Conservation (phyloP, 2,113 vertebrate species). For the Empidonax traillii region DNA sequence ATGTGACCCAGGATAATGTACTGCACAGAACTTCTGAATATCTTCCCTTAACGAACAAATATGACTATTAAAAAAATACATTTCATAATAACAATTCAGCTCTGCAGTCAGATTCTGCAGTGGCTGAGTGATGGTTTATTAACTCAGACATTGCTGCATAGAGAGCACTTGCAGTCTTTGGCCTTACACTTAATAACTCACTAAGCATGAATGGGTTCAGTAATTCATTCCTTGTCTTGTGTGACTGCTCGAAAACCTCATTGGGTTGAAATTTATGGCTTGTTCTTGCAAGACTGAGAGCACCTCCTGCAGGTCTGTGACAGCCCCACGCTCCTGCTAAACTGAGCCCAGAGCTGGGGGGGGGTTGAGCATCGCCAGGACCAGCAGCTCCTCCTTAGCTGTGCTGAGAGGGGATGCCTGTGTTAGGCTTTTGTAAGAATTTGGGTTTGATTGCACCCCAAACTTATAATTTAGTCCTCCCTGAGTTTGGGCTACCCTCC, state of each 20-base stretch:
- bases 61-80: neutral
- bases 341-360: neutral
- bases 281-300: neutral
- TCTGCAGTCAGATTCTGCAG: neutral
- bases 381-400: neutral
- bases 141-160: slow-evolving; percentile 50
- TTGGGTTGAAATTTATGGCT: slow-evolving; percentile 42
- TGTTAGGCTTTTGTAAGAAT: neutral
- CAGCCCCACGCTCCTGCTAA: neutral
- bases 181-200: slow-evolving; percentile 69
- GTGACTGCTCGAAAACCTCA: slow-evolving; percentile 42
- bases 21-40: neutral
- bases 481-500: neutral
- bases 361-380: neutral
- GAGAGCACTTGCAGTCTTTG: slow-evolving; percentile 58
- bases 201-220: slow-evolving; percentile 48
- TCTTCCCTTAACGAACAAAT: slow-evolving; percentile 15
- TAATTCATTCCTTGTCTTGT: slow-evolving; percentile 60
- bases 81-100: slow-evolving; percentile 22
- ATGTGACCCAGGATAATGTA: neutral
- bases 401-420: neutral
- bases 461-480: neutral
- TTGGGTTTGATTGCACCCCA: neutral
- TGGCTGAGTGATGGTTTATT: slow-evolving; percentile 64
- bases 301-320: slow-evolving; percentile 29